Evolutionary conservation across 2,797 vertebrate genomes (phyloP).

Genomic region (Fratercula arctica): DNA sequence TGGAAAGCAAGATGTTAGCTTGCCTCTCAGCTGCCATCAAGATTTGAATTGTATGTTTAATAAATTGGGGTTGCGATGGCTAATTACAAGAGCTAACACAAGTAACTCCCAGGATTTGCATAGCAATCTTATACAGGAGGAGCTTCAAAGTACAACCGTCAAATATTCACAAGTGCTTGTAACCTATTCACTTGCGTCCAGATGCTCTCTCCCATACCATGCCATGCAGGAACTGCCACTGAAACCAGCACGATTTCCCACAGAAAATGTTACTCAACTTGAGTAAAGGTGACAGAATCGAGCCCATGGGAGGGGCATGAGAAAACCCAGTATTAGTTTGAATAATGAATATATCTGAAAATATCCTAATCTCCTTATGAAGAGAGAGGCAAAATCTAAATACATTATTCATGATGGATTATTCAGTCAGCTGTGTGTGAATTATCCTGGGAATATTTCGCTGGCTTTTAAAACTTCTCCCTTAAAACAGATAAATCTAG

Average conservation of each 20-base stretch:
- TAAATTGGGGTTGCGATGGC: slow-evolving; percentile 13
- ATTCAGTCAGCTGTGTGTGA: slow-evolving; percentile 64
- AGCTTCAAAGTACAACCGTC: slow-evolving; percentile 18
- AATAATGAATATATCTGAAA: slow-evolving; percentile 67
- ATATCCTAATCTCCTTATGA: slow-evolving; percentile 66
- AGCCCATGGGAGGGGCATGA: background rate
- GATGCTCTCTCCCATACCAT: background rate
- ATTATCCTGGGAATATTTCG: slow-evolving; percentile 58
- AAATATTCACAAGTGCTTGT: slow-evolving; percentile 55
- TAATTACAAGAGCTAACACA: slow-evolving; percentile 50
- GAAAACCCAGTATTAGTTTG: slow-evolving; percentile 50
- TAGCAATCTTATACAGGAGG: background rate
- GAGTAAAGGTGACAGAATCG: slow-evolving; percentile 46
- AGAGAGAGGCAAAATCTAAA: slow-evolving; percentile 55
- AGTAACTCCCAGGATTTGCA: slow-evolving; percentile 48
- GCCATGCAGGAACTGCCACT: slow-evolving; percentile 21
- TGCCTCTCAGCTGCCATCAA: slow-evolving; percentile 15
- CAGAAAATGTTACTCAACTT: slow-evolving; percentile 3
- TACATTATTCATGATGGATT: slow-evolving; percentile 66
- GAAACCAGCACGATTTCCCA: slow-evolving; percentile 23
- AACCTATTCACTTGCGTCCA: slow-evolving; percentile 46
- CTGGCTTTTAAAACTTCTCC: slow-evolving; percentile 52
- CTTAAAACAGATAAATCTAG: slow-evolving; percentile 43
- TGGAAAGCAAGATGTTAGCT: slow-evolving; percentile 17
- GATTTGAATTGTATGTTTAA: slow-evolving; percentile 50